phyloP scores from a whole-genome alignment of 30 jellyfish, hydroid and myxozoan species.

The Hydractinia echinata region DNA sequence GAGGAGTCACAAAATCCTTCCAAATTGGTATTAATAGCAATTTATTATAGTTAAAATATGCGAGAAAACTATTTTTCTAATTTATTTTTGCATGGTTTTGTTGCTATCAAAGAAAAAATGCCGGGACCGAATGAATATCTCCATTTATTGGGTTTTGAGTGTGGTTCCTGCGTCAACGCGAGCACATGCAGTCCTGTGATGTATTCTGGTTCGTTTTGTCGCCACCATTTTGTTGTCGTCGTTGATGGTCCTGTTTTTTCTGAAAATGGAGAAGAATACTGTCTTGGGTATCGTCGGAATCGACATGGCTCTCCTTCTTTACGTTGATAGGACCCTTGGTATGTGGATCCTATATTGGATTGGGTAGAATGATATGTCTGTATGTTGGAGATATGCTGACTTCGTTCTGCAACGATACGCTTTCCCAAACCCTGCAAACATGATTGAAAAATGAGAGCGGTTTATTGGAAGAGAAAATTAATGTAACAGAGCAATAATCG shows the following conservation, averaged over 20 bases:
- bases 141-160: constrained; percentile 14
- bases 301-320: too few species aligned
- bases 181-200: constrained; percentile 1
- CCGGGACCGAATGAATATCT: constrained; percentile 3
- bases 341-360: too few species aligned
- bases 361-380: too few species aligned
- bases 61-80: neutral
- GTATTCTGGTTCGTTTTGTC: neutral
- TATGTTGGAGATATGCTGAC: too few species aligned
- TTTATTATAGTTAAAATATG: neutral
- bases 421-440: constrained; percentile 10
- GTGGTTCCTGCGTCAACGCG: constrained; percentile 14
- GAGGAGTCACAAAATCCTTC: too few species aligned
- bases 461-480: too few species aligned
- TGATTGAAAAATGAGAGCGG: too few species aligned
- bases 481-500: too few species aligned
- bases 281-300: too few species aligned
- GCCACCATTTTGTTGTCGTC: constrained; percentile 11
- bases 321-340: too few species aligned
- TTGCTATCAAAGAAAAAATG: constrained; percentile 4
- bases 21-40: too few species aligned
- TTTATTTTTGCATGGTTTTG: neutral
- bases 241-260: neutral
- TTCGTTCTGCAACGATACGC: neutral
- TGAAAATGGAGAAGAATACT: neutral